Conservation (phyloP, 2,113 vertebrate genomes). For the Oxyura jamaicensis region DNA sequence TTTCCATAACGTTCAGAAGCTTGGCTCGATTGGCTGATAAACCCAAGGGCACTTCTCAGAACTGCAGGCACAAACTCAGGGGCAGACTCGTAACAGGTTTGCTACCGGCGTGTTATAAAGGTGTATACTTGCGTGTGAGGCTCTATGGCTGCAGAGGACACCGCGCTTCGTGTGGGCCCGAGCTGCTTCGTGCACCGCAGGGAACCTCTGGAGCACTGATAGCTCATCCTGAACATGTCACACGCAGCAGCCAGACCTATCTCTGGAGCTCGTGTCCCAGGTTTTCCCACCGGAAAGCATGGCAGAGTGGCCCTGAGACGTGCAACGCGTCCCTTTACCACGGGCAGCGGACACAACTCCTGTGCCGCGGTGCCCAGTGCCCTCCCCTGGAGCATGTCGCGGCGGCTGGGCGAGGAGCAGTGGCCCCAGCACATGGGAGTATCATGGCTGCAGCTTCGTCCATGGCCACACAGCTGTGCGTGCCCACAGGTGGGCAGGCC, state of each 20-base stretch:
- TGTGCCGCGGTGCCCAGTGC: too few species aligned
- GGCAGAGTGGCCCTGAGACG: background rate
- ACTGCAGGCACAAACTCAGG: too few species aligned
- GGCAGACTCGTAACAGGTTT: background rate
- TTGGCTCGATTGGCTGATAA: background rate
- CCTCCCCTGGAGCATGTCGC: too few species aligned
- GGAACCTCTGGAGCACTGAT: rapidly evolving
- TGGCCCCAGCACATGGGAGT: too few species aligned
- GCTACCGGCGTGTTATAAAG: rapidly evolving
- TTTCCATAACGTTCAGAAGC: rapidly evolving
- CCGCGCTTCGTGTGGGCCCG: rapidly evolving
- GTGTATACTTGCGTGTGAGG: rapidly evolving
- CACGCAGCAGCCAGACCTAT: background rate
- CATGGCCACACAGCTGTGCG: too few species aligned
- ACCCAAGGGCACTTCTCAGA: background rate
- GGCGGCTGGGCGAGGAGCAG: too few species aligned
- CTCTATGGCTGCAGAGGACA: background rate
- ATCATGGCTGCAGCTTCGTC: too few species aligned
- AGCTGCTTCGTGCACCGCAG: rapidly evolving
- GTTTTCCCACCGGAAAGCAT: background rate
- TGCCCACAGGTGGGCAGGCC: too few species aligned
- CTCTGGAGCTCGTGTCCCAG: background rate
- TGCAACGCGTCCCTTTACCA: too few species aligned
- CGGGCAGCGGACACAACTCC: background rate
- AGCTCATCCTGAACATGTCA: background rate